Evolutionary conservation across 2,113 vertebrate species (phyloP), one percentile per base, ranked within the genome.

Genomic region (Prunella himalayana): DNA sequence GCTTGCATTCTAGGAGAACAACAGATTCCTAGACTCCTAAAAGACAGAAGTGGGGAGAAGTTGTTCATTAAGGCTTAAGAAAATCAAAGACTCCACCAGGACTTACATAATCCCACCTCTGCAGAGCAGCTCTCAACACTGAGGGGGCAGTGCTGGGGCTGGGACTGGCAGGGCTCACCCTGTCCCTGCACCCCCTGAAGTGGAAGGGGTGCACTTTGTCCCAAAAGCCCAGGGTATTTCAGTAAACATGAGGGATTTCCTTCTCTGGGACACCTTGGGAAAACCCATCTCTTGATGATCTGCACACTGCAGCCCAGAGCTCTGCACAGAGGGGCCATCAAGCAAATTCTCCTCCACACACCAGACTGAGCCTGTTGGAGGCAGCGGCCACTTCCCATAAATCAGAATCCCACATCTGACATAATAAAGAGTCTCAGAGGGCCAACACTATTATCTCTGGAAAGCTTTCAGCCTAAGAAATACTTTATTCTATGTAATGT

Each of bases 401-500:
- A 96, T 95, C 72, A 82, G 83, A 90, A 92, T 91, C 88, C 85
- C 84, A 91, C 72, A 80, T 96, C 90, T 97, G 85, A 96, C 91
- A 96, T 92, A 94, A 97, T 77, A 96, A 81, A 96, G 79, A 81
- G 81, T 81, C 96, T 96, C 91, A 83, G 94, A 97, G 91, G 91
- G 93, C 83, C 49, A 56, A 84, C 81, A 81, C 94, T 97, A 86
- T 97, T 97, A 96, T 97, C 95, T 97, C 94, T 94, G 88, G 95
- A 96, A 95, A 95, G 95, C 88, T 97, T 97, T 97, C 79, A 94
- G 83, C 61, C 72, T 87, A 92, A 93, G 92, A 96, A 97, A 97
- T 97, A 94, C 78, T 97, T 96, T 90, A 95, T 90, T 96, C 93
- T 80, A 84, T 44, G 92, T 81, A 96, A 92, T 94, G 88, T 97